These are phyloP conservation scores for Lepeophtheirus nordmannii DNA, from an alignment of 2,888 invertebrate genomes.

Conservation along the genomic window DNA sequence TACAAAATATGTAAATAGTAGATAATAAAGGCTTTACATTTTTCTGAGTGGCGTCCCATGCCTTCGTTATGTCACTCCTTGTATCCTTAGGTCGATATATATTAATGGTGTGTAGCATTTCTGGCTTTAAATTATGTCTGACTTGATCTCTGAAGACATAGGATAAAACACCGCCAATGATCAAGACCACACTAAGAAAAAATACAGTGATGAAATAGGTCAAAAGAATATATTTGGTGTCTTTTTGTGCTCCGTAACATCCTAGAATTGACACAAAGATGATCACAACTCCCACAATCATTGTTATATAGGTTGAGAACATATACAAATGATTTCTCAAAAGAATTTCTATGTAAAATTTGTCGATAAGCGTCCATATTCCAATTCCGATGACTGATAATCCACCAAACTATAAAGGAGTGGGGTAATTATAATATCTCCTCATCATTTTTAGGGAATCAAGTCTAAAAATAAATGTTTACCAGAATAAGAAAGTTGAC, in stretches of 20 bases:
- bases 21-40: slow-evolving; percentile 35
- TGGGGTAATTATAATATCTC: no score
- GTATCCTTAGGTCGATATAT: slow-evolving; percentile 46
- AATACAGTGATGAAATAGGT: slow-evolving; percentile 77
- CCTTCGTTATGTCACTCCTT: slow-evolving; percentile 51
- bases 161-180: slow-evolving; percentile 74
- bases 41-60: slow-evolving; percentile 77
- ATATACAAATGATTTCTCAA: slow-evolving; percentile 72
- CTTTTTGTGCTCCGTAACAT: slow-evolving; percentile 80
- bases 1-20: no score
- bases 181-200: slow-evolving; percentile 71
- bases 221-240: slow-evolving; percentile 80
- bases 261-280: slow-evolving; percentile 73
- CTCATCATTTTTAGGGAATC: no score
- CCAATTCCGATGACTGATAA: slow-evolving; percentile 58
- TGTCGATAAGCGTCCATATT: slow-evolving; percentile 67
- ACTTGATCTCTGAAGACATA: slow-evolving; percentile 79
- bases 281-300: slow-evolving; percentile 63
- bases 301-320: slow-evolving; percentile 66
- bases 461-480: slow-evolving; percentile 36
- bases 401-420: slow-evolving; percentile 51
- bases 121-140: slow-evolving; percentile 52
- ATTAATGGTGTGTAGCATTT: slow-evolving; percentile 58
- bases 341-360: slow-evolving; percentile 65
- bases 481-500: slow-evolving; percentile 72